Base-by-base conservation (phyloP, 2,888 invertebrate genomes). In the Desoria tigrina region DNA sequence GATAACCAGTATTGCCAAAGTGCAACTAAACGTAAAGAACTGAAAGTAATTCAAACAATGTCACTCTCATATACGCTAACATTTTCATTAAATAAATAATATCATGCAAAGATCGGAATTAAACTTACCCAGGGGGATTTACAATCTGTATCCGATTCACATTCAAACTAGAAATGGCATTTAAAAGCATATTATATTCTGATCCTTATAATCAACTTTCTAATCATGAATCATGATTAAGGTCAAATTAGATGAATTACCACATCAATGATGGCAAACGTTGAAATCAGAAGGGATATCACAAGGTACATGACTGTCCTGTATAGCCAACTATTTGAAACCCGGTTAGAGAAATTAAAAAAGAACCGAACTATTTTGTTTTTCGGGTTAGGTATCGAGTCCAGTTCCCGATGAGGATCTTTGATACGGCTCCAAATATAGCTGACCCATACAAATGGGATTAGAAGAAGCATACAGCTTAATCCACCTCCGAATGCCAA, bases 401-500 rank as follows among this genome's bases (percentile, higher is more conserved):
- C 81, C 69, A 81, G 78, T 60, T 82, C 82, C 54, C 81, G 79
- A 70, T 82, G 79, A 0, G 82, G 81, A 72, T 82, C 82, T 68
- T 80, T 80, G 65, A 78, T 79, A 51, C 82, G 82, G 68, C 83
- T 83, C 89, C 89, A 90, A 1, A 88, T 77, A 74, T 88, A 88
- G 77, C 89, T 87, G 68, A 88, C 87, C 92, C 92, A 92, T 0
- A 87, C 86, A 7, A 90, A 78, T 0, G 89, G 86, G 61, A 90
- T 82, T 71, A 90, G 80, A 1, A 86, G 72, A 1, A 87, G 81
- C 77, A 86, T 78, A n/a, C 86, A 72, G 32, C 71, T 71, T 28
- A 82, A 73, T 0, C 69, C 71, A 16, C 66, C 64, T 42, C 74
- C 74, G 62, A 74, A 72, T 24, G 74, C 56, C n/a, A 74, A 62